A percentile compares a stretch with the other conserved stretches of the same genome.
These are phyloP conservation scores for Oscheius sp. DNA, from an alignment of 1,140 invertebrate genomes.

Conservation along the genomic window DNA sequence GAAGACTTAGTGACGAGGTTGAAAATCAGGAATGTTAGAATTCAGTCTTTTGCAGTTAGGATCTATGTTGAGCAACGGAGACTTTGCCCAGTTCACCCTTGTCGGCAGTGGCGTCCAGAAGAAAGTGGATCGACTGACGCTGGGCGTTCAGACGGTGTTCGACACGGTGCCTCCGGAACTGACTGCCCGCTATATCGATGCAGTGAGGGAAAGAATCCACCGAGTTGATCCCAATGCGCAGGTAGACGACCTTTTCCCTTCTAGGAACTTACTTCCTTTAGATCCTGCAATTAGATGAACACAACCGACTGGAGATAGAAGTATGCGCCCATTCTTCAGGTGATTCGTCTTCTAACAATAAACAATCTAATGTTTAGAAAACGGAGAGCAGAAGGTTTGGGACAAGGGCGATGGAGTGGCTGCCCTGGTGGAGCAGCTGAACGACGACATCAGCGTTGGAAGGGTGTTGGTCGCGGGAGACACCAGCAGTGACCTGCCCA, in stretches of 20 bases:
- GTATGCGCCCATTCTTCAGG: conserved; percentile 48
- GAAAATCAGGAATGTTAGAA: neutral
- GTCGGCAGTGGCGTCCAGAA: conserved; percentile 59
- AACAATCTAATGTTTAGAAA: neutral
- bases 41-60: conserved; percentile 22
- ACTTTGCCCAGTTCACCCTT: conserved; percentile 51
- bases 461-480: conserved; percentile 58
- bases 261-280: conserved; percentile 34
- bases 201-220: conserved; percentile 54
- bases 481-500: conserved; percentile 55
- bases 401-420: conserved; percentile 59
- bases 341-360: neutral
- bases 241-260: conserved; percentile 30
- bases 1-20: conserved; percentile 45
- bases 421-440: conserved; percentile 44
- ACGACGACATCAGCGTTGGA: conserved; percentile 45
- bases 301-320: conserved; percentile 56
- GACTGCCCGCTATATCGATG: conserved; percentile 54
- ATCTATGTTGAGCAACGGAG: conserved; percentile 23
- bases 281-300: conserved; percentile 55
- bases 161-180: conserved; percentile 54
- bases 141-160: conserved; percentile 59
- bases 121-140: conserved; percentile 58
- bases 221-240: conserved; percentile 53
- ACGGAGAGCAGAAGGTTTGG: conserved; percentile 52